Evolutionary conservation across 2,888 invertebrate species (phyloP), one percentile per base, ranked within the genome.

Genomic region (Polymixis flavicincta): DNA sequence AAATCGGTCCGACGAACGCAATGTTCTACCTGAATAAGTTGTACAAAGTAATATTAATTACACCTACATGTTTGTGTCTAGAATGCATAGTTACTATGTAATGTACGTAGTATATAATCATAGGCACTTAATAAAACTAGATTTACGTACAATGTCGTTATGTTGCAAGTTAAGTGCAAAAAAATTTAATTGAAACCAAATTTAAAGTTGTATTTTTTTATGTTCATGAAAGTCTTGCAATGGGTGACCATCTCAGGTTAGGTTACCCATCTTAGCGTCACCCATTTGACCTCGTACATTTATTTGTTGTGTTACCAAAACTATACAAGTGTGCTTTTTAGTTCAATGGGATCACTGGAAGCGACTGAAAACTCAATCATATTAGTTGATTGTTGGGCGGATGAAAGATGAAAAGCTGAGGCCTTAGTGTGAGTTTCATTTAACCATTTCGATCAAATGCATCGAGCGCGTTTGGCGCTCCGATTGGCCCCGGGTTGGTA

Each of bases 21-120:
- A 87, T 83, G 77, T 85, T 88, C 75, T 77, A 80, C 67, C 42
- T 84, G 68, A 71, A 54, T 84, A 71, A 55, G 14, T 54, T 80
- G 28, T 19, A 80, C 68, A 74, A 75, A 68, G 80, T 75, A 74
- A 68, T 64, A 13, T 59, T 63, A 61, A 70, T 67, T 79, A 59
- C 50, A 37, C 14, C 5, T 68, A 45, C 63, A 67, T 32, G 17
- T 54, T 17, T 74, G 25, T 32, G 25, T 11, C n/a, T 72, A 37
- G 45, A 32, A 57, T 48, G n/a, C 14, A 37, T 25, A 45, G 25
- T 22, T 50, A 25, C 22, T 52, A 55, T 45, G n/a, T 22, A 52
- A 61, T 45, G 25, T 80, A 19, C 13, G 17, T 75, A 48, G 19
- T 13, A 17, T 13, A 28, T 19, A 32, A 32, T 32, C 4, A 9